Evolutionary conservation across 2,888 invertebrate genomes (phyloP).

Genomic region (Andrena bicolor): DNA sequence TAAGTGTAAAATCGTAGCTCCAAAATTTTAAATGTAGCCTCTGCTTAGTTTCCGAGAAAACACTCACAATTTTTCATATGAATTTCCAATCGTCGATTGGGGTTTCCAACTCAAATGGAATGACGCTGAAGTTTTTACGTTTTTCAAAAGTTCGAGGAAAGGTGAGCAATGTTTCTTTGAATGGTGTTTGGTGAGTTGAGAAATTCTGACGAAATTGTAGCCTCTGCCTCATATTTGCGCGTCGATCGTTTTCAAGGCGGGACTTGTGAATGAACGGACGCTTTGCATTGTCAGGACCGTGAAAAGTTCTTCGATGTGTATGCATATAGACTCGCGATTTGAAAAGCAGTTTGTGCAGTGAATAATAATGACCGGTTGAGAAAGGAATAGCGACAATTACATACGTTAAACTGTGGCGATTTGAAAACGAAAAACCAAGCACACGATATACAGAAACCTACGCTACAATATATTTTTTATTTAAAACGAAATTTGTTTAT

Average conservation of each 20-base stretch:
- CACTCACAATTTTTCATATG: no score
- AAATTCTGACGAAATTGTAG: no score
- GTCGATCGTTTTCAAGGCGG: background rate
- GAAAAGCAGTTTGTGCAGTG: conserved; percentile 17
- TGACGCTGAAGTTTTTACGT: no score
- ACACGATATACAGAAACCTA: background rate
- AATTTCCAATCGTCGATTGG: no score
- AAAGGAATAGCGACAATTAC: conserved; percentile 11
- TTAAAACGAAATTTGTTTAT: no score
- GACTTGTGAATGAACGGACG: background rate
- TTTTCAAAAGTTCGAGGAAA: background rate
- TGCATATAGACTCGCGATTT: background rate
- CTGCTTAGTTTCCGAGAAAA: no score
- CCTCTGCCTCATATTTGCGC: background rate
- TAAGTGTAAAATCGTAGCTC: no score
- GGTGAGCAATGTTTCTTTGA: background rate
- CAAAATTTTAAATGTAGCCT: no score
- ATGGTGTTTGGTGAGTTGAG: background rate
- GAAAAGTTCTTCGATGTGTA: conserved; percentile 12
- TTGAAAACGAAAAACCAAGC: conserved; percentile 10
- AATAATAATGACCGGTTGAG: conserved; percentile 29
- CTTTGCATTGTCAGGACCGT: background rate
- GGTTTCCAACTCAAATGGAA: no score
- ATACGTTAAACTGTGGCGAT: conserved; percentile 4
- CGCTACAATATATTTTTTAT: background rate